A percentile compares a stretch with the other conserved stretches of the same genome.
These are phyloP conservation scores for Archilochus colubris DNA, from an alignment of 2,113 vertebrate genomes.

Conservation along the genomic window DNA sequence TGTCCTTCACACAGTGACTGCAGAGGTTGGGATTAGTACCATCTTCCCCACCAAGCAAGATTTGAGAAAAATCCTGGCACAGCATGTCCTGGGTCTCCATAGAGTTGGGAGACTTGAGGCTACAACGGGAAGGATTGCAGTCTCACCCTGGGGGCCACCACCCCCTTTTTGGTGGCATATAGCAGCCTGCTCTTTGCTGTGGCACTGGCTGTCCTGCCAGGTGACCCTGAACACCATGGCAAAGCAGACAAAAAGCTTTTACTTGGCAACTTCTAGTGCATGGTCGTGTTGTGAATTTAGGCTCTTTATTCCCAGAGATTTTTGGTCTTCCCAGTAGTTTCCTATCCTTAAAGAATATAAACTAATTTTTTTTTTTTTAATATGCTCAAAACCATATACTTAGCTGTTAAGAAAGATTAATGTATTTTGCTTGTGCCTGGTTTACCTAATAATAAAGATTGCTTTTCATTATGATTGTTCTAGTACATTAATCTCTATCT, in stretches of 20 bases:
- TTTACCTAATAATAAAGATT: neutral
- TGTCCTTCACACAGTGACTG: conserved; percentile 86
- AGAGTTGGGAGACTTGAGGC: conserved; percentile 64
- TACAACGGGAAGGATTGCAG: conserved; percentile 1
- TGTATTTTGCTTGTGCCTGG: neutral
- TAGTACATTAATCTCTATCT: neutral
- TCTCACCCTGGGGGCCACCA: no score
- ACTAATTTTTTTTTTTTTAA: neutral
- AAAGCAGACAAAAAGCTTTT: neutral
- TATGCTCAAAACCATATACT: neutral
- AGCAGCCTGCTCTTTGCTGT: no score
- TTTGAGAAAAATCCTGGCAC: conserved; percentile 83
- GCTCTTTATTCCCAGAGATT: neutral
- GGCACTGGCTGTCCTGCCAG: no score
- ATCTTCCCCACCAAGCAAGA: conserved; percentile 78
- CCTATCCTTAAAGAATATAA: neutral
- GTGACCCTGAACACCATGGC: no score
- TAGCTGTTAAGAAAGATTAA: neutral
- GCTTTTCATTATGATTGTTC: neutral
- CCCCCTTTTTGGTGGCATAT: no score
- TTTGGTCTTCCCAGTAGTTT: neutral
- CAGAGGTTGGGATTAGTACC: conserved; percentile 81
- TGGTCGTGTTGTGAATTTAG: neutral
- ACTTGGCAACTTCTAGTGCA: neutral
- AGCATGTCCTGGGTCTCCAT: conserved; percentile 74